phyloP scores from a whole-genome alignment of 2,113 vertebrate genomes.

The Pelecanus crispus region DNA sequence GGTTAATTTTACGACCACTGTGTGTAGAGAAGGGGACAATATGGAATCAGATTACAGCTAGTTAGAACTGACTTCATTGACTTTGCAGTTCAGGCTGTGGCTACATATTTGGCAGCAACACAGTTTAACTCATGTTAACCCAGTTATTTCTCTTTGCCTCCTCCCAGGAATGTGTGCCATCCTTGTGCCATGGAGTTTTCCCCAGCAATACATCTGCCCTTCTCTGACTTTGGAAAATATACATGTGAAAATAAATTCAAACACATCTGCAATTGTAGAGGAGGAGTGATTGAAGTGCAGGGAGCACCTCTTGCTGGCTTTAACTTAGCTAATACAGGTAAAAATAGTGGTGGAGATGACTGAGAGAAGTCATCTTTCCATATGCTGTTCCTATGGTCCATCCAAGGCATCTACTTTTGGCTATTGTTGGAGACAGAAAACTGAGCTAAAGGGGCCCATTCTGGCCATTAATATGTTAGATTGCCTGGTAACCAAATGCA shows the following conservation, averaged over 20 bases:
- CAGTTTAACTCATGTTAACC: neutral
- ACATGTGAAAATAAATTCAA: neutral
- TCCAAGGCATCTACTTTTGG: neutral
- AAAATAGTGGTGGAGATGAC: neutral
- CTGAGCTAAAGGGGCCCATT: neutral
- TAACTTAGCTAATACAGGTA: neutral
- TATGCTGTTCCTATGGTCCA: neutral
- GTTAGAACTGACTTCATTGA: neutral
- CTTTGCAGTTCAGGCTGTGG: neutral
- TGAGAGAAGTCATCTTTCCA: neutral
- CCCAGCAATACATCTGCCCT: neutral
- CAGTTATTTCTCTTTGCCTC: neutral
- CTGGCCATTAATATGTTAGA: neutral
- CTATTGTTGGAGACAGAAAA: neutral
- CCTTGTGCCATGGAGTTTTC: neutral
- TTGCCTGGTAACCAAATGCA: neutral
- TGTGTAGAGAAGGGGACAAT: neutral
- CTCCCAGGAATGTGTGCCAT: neutral
- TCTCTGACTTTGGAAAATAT: neutral
- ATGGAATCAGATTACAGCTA: neutral
- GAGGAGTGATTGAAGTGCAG: neutral
- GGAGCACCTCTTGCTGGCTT: neutral
- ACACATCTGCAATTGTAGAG: neutral
- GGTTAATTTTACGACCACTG: neutral
- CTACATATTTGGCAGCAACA: neutral